A percentile compares a stretch with the other conserved stretches of the same genome.
phyloP scores from a whole-genome alignment of 2,113 vertebrate genomes.

The Balaeniceps rex region DNA sequence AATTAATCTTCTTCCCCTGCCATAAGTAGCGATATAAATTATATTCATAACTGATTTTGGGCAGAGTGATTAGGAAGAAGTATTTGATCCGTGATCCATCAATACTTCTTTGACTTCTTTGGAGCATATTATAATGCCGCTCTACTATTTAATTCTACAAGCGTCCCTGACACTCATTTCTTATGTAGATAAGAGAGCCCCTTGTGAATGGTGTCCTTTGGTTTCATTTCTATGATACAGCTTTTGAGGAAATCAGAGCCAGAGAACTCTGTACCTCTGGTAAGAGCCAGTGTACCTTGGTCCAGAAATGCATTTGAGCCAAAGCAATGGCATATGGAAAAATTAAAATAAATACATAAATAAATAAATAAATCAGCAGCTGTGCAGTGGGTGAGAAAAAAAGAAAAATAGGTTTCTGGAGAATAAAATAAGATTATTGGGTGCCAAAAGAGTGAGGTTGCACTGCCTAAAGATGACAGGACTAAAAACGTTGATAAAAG shows the following conservation, averaged over 20 bases:
- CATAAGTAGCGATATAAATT: background rate
- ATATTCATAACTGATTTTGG: background rate
- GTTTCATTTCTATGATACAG: background rate
- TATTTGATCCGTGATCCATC: background rate
- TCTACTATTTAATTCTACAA: background rate
- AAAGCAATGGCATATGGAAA: background rate
- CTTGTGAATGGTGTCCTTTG: background rate
- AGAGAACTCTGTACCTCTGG: background rate
- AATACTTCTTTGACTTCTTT: background rate
- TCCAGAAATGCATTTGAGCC: background rate
- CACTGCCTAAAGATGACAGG: background rate
- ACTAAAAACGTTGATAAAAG: background rate
- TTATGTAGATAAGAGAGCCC: background rate
- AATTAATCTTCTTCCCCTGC: background rate
- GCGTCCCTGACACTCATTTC: background rate
- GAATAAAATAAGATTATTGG: background rate
- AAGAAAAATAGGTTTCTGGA: background rate
- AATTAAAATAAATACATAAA: no score
- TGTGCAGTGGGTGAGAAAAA: background rate
- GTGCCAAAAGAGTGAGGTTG: background rate
- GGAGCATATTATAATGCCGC: background rate
- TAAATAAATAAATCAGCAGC: background rate
- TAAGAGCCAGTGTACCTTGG: background rate
- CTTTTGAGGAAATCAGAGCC: background rate
- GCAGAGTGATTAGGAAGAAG: background rate